phyloP scores from a whole-genome alignment of 2,113 vertebrate species.

The Lampris megalopsis region DNA sequence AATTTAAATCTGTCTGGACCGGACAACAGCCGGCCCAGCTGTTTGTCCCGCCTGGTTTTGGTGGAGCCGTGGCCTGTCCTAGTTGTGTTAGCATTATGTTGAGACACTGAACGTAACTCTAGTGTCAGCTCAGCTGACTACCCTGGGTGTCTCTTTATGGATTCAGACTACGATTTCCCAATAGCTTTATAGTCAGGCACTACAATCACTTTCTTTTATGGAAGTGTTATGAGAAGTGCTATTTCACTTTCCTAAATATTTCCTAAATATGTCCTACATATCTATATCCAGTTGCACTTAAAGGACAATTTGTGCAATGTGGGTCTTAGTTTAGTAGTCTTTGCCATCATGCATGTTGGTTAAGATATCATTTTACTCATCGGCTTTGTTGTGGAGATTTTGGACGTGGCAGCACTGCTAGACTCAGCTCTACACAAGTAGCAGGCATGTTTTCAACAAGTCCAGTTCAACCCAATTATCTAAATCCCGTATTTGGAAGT shows the following conservation, averaged over 20 bases:
- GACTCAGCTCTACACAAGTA: slow-evolving; percentile 43
- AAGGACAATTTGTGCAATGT: slow-evolving; percentile 6
- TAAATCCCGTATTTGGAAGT: too few relatives aligned
- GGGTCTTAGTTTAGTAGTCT: not conserved
- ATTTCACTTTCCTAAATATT: slow-evolving; percentile 22
- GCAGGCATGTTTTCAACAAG: too few relatives aligned
- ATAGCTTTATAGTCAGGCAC: not conserved
- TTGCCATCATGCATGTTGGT: too few relatives aligned
- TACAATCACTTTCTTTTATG: slow-evolving; percentile 1
- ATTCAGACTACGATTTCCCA: slow-evolving; percentile 2
- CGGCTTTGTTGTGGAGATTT: too few relatives aligned
- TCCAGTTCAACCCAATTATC: too few relatives aligned
- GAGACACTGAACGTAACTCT: not conserved
- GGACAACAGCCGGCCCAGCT: slow-evolving; percentile 65
- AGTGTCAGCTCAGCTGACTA: slow-evolving; percentile 1
- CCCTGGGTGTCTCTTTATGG: not conserved
- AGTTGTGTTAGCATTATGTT: slow-evolving; percentile 34
- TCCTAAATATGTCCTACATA: too few relatives aligned
- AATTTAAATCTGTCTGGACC: slow-evolving; percentile 58
- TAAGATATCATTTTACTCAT: too few relatives aligned
- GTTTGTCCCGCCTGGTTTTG: slow-evolving; percentile 54
- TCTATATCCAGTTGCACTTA: slow-evolving; percentile 19
- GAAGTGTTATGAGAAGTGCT: not conserved
- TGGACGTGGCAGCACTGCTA: slow-evolving; percentile 30
- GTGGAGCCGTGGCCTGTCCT: slow-evolving; percentile 35